Conservation (phyloP, 2,113 vertebrate genomes). For the Nesogale talazaci region DNA sequence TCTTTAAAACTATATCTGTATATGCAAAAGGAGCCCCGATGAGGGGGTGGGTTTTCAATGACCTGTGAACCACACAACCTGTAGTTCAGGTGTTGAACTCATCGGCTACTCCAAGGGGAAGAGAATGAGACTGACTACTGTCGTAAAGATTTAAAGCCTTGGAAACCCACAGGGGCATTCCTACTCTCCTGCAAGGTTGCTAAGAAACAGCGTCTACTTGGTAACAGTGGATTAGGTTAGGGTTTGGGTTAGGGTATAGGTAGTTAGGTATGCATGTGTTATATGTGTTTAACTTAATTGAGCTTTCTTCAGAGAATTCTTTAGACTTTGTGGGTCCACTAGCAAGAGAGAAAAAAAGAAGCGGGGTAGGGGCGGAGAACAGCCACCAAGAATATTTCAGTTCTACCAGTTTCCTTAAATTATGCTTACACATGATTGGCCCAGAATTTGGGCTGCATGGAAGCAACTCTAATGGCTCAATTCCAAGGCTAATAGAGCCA, state of each 20-base stretch:
- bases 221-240: too few species aligned
- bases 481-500: conserved; percentile 74
- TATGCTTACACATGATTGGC: conserved; percentile 71
- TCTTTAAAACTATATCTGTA: not conserved
- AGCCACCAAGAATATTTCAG: conserved; percentile 38
- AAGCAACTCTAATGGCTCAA: conserved; percentile 78
- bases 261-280: too few species aligned
- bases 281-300: not conserved
- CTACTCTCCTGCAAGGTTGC: too few species aligned
- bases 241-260: too few species aligned
- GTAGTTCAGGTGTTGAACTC: too few species aligned
- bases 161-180: too few species aligned
- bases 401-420: conserved; percentile 58
- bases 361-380: not conserved
- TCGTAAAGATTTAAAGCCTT: too few species aligned
- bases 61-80: too few species aligned
- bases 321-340: not conserved
- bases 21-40: not conserved
- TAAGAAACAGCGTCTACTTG: too few species aligned
- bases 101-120: too few species aligned
- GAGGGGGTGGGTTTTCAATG: too few species aligned
- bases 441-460: conserved; percentile 69
- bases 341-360: not conserved
- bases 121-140: too few species aligned
- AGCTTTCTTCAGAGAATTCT: conserved; percentile 33